Evolutionary conservation across 2,888 invertebrate genomes (phyloP).

Genomic region (Cephus runcator): DNA sequence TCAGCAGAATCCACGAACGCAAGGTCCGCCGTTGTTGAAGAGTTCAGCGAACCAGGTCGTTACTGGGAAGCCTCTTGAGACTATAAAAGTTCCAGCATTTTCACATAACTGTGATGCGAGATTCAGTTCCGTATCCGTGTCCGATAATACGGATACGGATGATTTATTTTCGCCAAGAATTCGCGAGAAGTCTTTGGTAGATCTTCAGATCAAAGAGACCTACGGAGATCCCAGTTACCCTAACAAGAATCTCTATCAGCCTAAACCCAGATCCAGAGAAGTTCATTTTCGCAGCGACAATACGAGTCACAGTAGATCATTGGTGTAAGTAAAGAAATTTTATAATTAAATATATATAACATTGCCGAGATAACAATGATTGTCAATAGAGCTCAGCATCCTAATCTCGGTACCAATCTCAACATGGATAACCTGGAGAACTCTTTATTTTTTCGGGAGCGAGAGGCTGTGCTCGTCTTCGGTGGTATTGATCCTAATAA

Average conservation of each 20-base stretch:
- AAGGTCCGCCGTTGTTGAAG: conserved; percentile 10
- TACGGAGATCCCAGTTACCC: conserved; percentile 16
- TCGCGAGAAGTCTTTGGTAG: conserved; percentile 23
- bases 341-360: not conserved
- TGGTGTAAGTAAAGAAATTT: not conserved
- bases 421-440: conserved; percentile 64
- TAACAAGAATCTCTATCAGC: not conserved
- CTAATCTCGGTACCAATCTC: conserved; percentile 35
- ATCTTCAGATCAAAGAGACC: conserved; percentile 27
- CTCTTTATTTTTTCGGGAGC: conserved; percentile 70
- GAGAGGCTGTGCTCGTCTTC: conserved; percentile 74
- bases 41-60: conserved; percentile 21
- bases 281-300: conserved; percentile 4
- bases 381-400: conserved; percentile 27
- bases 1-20: conserved; percentile 1
- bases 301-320: not conserved
- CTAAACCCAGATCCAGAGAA: conserved; percentile 2
- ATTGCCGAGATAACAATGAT: not conserved
- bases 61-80: conserved; percentile 32
- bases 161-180: conserved; percentile 35
- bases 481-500: conserved; percentile 77
- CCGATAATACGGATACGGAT: conserved; percentile 42
- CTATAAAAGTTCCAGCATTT: conserved; percentile 44
- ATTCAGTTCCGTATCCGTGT: conserved; percentile 39
- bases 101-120: conserved; percentile 42